Evolutionary conservation across 2,888 invertebrate genomes (phyloP), one percentile per base, ranked within the genome.

Genomic region (Octodonta nipae): DNA sequence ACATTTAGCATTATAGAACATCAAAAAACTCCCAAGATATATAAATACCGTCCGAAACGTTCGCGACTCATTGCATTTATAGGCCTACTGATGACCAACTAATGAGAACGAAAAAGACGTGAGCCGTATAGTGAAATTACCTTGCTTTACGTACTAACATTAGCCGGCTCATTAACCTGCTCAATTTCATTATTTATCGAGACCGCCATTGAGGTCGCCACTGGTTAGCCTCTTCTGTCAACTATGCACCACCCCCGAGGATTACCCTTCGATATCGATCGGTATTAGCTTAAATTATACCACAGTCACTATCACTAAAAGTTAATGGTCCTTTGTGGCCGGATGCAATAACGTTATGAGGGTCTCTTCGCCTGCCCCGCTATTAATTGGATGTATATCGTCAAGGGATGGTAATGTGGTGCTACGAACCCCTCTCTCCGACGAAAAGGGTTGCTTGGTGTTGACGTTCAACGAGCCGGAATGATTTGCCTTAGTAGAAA

Each of bases 321-420:
- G 52, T 52, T 52, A 51, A 52, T 51, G 49, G 49, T 43, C 49
- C 51, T 51, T 49, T 51, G 50, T 51, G 52, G 51, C 44, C 43
- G 40, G 40, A 41, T 40, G 44, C 47, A 49, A 44, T 49, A 49
- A 47, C 45, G 47, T 48, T 48, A 49, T 48, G 47, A 47, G 47
- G 40, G 47, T 44, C 44, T 41, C 43, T 33, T 42, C 41, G 35
- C 36, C 34, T 33, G 35, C 28, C 32, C 40, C 32, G 32, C 38
- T 43, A 44, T 46, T 46, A 46, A 46, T 43, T 42, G 36, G 38
- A 37, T 37, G 38, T 42, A 22, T 22, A 38, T 42, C 37, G 38
- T 29, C 44, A 34, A n/a, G 33, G 38, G 38, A 36, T 26, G 41
- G 37, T 36, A 32, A 32, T 32, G 28, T n/a, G n/a, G n/a, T n/a